Base-by-base conservation (phyloP, 1,140 invertebrate genomes). In the Radopholus similis region DNA sequence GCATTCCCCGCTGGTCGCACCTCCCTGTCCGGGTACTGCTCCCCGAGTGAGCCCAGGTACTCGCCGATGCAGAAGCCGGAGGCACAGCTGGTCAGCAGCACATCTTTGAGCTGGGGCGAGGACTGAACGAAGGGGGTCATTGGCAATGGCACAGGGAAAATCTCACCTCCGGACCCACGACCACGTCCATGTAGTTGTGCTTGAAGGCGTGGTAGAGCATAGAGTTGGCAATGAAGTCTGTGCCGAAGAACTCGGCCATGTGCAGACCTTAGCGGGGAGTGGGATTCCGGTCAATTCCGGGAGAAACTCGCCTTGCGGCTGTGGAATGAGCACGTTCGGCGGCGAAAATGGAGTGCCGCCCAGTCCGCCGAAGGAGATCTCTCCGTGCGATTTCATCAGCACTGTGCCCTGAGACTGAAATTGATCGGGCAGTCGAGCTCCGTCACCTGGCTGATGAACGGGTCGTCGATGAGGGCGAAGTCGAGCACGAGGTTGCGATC, bases 191-290 rank as follows among this genome's bases (percentile, higher is more conserved):
- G 40, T 78, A 81, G 15, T 72, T 65, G 55, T 81, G 79, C 37
- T 66, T 58, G 58, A 68, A 81, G 15, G 79, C 81, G 55, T 81
- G 79, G 72, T 81, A 81, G 18, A 81, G 68, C 76, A 81, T 80
- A n/a, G 80, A 81, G 67, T 81, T 81, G 18, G 78, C 79, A 35
- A 82, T 57, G 60, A 77, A 82, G 62, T 81, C 81, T 11, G 77
- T 82, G 9, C 71, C 73, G 54, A 72, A 77, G 55, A 81, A 82
- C 58, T 81, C 76, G 58, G 71, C 74, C 78, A 82, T 82, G 55
- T 78, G 71, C 3, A 81, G 71, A 18, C 78, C 76, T 78, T 63
- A 53, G 73, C 11, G 30, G 11, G 6, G 18, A 38, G 4, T n/a
- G n/a, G n/a, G n/a, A n/a, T 54, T 44, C 32, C 18, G n/a, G 34